Base-by-base conservation (phyloP, 2,113 vertebrate genomes). In the Macquaria australasica region DNA sequence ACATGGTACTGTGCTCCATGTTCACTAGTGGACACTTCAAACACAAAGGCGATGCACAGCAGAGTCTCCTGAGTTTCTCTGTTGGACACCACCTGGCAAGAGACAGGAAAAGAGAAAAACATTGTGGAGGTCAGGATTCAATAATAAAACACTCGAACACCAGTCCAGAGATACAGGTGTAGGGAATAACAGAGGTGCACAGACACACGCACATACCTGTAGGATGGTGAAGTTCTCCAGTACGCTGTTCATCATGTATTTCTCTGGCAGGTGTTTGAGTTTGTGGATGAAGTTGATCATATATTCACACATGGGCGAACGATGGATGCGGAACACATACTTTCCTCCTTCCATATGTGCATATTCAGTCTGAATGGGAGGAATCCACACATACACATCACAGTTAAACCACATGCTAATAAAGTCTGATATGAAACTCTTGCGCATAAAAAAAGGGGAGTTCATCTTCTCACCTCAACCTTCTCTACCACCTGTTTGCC, bases 231-330 rank as follows among this genome's bases (percentile, higher is more conserved):
- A 99, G 97, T 98, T 99, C 96, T 99, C 98, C 94, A 99, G 96
- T 83, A 99, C 97, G 20, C 97, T 98, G 96, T 99, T 99, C 97
- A 99, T 99, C 98, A 99, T 98, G 94, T 98, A 99, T 91, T 98
- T 98, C 95, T 99, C 98, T 0, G 98, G 98, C 91, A 99, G 96
- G 92, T 98, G 98, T 86, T 98, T 98, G 73, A 99, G 97, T 91
- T 99, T 99, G 95, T 99, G 98, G 95, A 99, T 99, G 94, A 98
- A 99, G 95, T 99, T 99, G 95, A 99, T 97, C 97, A 99, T 99
- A 90, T 98, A 99, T 94, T 99, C 97, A 48, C 98, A 98, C 97
- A 99, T 98, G 85, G 98, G 97, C 0, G 97, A 98, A 0, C 98
- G 97, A 91, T 99, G 96, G 93, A 99, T 99, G 88, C 97, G 96